Percentiles rank a stretch among this genome's conserved stretches.
These are phyloP conservation scores for Orchestes rusci DNA, from an alignment of 2,888 invertebrate species.

Conservation along the genomic window DNA sequence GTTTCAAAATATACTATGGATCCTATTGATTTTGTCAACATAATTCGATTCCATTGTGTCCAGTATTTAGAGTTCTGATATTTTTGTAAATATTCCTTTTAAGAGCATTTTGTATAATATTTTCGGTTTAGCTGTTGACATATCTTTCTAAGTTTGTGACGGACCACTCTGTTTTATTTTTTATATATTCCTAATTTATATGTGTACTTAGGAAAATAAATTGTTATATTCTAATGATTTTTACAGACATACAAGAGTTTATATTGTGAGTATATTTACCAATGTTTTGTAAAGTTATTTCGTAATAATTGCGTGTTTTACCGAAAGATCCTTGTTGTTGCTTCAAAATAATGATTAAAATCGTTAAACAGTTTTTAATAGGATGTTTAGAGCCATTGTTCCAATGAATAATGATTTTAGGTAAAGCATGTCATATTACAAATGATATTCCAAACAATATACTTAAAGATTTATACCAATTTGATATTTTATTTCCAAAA, in stretches of 20 bases:
- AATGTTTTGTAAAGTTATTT: constrained; percentile 42
- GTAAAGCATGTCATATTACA: constrained; percentile 12
- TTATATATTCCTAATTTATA: constrained; percentile 32
- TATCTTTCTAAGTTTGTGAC: constrained; percentile 19
- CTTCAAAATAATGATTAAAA: no score
- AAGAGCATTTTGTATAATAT: constrained; percentile 7
- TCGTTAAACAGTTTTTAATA: no score
- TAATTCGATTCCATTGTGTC: constrained; percentile 20
- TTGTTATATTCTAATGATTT: constrained; percentile 42
- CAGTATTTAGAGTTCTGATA: constrained; percentile 20
- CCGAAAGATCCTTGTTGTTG: no score
- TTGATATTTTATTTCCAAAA: no score
- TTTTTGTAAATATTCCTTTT: constrained; percentile 21
- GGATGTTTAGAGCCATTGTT: no score
- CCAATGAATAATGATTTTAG: no score
- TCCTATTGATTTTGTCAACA: constrained; percentile 6
- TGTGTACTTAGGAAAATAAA: constrained; percentile 41
- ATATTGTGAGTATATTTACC: constrained; percentile 42
- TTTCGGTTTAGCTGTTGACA: constrained; percentile 19
- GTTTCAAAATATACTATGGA: no score
- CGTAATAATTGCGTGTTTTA: no score
- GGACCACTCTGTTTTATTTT: constrained; percentile 33
- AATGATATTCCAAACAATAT: constrained; percentile 18
- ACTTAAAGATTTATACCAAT: constrained; percentile 20
- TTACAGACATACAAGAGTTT: constrained; percentile 43